Base-by-base conservation (phyloP, 2,888 invertebrate species). In the Junonia oenone region DNA sequence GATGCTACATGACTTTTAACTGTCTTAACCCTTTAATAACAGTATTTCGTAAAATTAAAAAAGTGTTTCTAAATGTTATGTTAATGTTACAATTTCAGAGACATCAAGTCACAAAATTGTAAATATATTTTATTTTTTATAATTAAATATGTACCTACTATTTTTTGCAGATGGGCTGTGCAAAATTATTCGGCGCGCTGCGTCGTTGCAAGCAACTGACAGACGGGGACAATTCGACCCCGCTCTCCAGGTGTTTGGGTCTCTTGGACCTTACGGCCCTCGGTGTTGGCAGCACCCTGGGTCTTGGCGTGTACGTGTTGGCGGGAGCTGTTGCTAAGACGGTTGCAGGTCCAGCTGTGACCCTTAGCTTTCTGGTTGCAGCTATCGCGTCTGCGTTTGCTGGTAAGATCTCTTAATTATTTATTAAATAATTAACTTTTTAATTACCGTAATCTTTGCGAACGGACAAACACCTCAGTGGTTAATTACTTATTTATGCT, bases 371-470 rank as follows among this genome's bases (percentile, higher is more conserved):
- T 76, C 85, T 98, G 14, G 94, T 98, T 0, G 98, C 98, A 0
- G 98, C 98, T 3, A 80, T 98, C 31, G 98, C 98, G 0, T 98
- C 98, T 0, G 95, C 97, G 1, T 95, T 98, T 78, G 97, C 98
- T 68, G 97, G 97, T 96, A 73, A 85, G 79, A 67, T 15, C 6
- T 9, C 9, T 6, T 5, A 13, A 13, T 43, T 43, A 26, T 17
- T 13, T 8, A n/a, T 11, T n/a, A 4, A n/a, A 9, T 19, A 9
- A 3, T 22, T 3, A 22, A 22, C 5, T 22, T n/a, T n/a, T n/a
- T n/a, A n/a, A n/a, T n/a, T n/a, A n/a, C n/a, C n/a, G n/a, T n/a
- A n/a, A n/a, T n/a, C n/a, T n/a, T n/a, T n/a, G n/a, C n/a, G n/a
- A n/a, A n/a, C n/a, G n/a, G n/a, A n/a, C n/a, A n/a, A n/a, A n/a